These are phyloP conservation scores for Campylomormyrus numenius DNA, from an alignment of 2,113 vertebrate species.

Conservation along the genomic window DNA sequence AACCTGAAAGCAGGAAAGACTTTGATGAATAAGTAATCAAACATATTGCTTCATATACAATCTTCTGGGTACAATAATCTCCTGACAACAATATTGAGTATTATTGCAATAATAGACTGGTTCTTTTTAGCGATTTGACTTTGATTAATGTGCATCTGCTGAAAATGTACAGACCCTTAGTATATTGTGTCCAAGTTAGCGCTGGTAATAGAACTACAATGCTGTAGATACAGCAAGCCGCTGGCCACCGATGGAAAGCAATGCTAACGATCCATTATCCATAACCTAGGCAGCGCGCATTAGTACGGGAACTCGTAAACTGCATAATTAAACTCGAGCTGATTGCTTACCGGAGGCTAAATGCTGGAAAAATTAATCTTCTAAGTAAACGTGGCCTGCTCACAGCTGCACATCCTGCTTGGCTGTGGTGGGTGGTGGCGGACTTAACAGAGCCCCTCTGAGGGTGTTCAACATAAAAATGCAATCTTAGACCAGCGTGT, in stretches of 20 bases:
- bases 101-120: not conserved
- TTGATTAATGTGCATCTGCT: not conserved
- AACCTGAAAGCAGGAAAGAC: not conserved
- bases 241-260: not conserved
- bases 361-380: not conserved
- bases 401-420: not conserved
- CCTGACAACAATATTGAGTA: not conserved
- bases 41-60: not conserved
- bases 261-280: not conserved
- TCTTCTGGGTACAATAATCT: not conserved
- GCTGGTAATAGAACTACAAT: not conserved
- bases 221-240: not conserved
- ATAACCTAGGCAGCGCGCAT: not conserved
- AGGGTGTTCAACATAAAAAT: not conserved
- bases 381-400: not conserved
- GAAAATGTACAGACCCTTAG: not conserved
- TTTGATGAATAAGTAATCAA: not conserved
- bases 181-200: not conserved
- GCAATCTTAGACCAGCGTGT: not conserved
- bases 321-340: constrained; percentile 1
- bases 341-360: constrained; percentile 4
- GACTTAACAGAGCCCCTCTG: not conserved
- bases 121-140: not conserved
- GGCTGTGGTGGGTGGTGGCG: not conserved
- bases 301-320: not conserved